Evolutionary conservation across 1,140 invertebrate species (phyloP), one percentile per base, ranked within the genome.

Genomic region (Halictus rubicundus): DNA sequence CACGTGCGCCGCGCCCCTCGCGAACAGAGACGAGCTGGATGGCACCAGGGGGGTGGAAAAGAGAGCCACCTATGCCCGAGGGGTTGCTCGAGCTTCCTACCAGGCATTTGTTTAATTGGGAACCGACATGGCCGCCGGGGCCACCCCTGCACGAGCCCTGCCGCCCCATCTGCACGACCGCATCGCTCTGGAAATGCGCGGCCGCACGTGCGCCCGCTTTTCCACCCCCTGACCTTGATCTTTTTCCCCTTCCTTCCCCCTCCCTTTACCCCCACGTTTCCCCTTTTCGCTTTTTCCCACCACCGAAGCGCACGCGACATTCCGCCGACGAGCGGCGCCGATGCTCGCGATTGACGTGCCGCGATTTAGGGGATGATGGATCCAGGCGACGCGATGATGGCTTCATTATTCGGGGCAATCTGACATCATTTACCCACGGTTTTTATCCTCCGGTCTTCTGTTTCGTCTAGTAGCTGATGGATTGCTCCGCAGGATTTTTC

Each of bases 61-160:
- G 27, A 16, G 23, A 70, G 25, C 54, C 49, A 71, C 32, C 32
- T 8, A 23, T 78, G 83, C 83, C 64, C 70, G 81, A 83, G 88
- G 83, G 86, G 81, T 84, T 84, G 83, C 79, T 87, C 73, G 83
- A 83, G 76, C 54, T 87, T 88, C 80, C 81, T 80, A 86, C 63
- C 84, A 60, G 85, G 88, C 89, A 88, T 90, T 91, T 89, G 89
- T 90, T 91, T 90, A 90, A 90, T 90, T 89, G 89, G 87, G 87
- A 87, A 88, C 86, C 82, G 88, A 89, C 81, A 90, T 90, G 88
- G 88, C 86, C 82, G 88, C 69, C 68, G 65, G 57, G 57, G 12
- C 65, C 77, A 79, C 81, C 85, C 85, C 73, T 81, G 49, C 65
- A 16, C 54, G 54, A 19, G 54, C 21, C 61, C 64, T 74, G 57